These are phyloP conservation scores for Vicugna pacos DNA, from an alignment of 2,113 vertebrate genomes.

Conservation along the genomic window DNA sequence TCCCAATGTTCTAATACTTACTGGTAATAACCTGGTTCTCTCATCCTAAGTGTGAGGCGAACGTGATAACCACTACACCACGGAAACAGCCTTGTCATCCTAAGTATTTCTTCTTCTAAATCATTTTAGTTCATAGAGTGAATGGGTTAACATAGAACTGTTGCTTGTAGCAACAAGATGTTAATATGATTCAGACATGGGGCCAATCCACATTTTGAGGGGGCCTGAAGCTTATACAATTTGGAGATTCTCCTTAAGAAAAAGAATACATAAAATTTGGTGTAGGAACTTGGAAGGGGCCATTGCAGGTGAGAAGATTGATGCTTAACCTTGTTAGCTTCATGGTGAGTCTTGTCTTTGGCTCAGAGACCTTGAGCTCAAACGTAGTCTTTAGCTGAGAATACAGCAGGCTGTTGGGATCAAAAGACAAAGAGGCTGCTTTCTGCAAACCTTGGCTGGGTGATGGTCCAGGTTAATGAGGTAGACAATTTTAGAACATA, in stretches of 20 bases:
- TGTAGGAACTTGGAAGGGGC: not conserved
- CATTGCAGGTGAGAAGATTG: not conserved
- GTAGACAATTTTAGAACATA: not conserved
- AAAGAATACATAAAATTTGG: not conserved
- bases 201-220: not conserved
- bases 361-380: not conserved
- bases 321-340: not conserved
- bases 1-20: not conserved
- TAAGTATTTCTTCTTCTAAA: conserved; percentile 21
- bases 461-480: not conserved
- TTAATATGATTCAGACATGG: not conserved
- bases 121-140: not conserved
- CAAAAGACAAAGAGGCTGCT: not conserved
- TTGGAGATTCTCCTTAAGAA: not conserved
- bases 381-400: not conserved
- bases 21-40: not conserved
- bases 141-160: not conserved
- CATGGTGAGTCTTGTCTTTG: not conserved
- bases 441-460: not conserved
- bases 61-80: too few relatives aligned
- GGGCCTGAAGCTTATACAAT: not conserved
- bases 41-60: not conserved
- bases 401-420: not conserved
- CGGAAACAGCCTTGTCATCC: not conserved
- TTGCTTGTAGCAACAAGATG: not conserved